Conservation (phyloP, 2,113 vertebrate species). For the Deroptyus accipitrinus region DNA sequence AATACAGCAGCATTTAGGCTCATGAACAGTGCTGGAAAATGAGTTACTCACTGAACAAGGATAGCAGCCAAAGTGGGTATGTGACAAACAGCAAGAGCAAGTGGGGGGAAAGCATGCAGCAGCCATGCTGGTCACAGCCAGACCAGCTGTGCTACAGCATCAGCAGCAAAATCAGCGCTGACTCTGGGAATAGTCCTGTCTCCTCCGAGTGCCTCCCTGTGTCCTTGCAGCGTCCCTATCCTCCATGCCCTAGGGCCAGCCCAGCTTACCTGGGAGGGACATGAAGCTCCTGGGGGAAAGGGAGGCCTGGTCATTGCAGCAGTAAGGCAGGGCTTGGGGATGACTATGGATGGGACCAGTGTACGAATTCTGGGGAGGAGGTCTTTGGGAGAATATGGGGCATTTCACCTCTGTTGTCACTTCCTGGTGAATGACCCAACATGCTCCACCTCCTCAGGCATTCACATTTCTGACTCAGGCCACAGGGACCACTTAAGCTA, state of each 20-base stretch:
- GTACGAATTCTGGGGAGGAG: neutral
- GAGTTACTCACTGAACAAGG: neutral
- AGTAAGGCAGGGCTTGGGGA: neutral
- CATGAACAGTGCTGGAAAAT: neutral
- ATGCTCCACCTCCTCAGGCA: neutral
- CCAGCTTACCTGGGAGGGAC: neutral
- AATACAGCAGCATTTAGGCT: neutral
- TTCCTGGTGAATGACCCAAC: neutral
- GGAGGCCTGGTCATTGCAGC: neutral
- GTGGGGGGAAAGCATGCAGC: neutral
- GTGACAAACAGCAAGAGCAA: neutral
- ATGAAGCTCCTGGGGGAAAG: neutral
- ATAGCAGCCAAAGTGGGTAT: neutral
- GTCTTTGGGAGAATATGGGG: neutral
- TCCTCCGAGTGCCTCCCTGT: neutral
- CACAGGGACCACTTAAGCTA: neutral
- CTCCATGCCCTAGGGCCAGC: fast-evolving
- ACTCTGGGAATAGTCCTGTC: neutral
- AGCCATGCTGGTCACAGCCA: fast-evolving
- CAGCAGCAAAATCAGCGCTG: neutral
- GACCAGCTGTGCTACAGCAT: fast-evolving
- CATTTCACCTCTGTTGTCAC: neutral
- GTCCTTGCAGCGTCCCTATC: neutral
- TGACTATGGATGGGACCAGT: neutral
- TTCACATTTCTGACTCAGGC: neutral